A percentile compares a stretch with the other conserved stretches of the same genome.
Conservation (phyloP, 37 sponge, comb jelly and placozoan genomes). For the Dysidea cf. avara region DNA sequence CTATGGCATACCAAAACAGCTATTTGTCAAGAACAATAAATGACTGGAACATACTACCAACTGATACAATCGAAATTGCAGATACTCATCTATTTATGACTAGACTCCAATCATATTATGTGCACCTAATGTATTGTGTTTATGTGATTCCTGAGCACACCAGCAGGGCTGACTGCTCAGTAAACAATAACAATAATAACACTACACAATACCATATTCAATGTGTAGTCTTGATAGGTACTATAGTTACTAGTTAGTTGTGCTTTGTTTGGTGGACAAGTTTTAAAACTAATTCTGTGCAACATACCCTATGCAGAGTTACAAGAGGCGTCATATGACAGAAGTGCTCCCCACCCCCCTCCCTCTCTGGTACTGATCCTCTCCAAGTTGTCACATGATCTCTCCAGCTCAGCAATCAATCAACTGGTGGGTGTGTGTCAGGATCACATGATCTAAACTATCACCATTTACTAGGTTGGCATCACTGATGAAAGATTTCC, state of each 20-base stretch:
- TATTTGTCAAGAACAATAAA: no score
- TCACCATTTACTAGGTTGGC: constrained; percentile 12
- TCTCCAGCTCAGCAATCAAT: constrained; percentile 80
- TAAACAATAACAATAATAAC: no score
- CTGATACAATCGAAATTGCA: no score
- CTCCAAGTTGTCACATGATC: constrained; percentile 78
- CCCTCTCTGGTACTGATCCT: constrained; percentile 86
- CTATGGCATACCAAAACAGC: no score
- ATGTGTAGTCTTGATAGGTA: no score
- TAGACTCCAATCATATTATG: no score
- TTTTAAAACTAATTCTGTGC: no score
- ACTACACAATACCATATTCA: no score
- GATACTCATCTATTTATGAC: neutral
- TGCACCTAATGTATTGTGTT: neutral
- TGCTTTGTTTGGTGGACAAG: no score
- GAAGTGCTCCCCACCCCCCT: constrained; percentile 40
- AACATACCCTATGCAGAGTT: constrained; percentile 50
- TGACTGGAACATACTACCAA: no score
- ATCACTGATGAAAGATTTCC: constrained; percentile 84
- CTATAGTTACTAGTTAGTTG: no score
- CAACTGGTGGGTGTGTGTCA: constrained; percentile 44
- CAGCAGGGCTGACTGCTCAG: no score
- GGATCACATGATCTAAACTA: neutral
- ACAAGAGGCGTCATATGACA: constrained; percentile 41
- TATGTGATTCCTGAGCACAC: constrained; percentile 18